Base-by-base conservation (phyloP, 2,797 vertebrate species). In the Galago senegalensis region DNA sequence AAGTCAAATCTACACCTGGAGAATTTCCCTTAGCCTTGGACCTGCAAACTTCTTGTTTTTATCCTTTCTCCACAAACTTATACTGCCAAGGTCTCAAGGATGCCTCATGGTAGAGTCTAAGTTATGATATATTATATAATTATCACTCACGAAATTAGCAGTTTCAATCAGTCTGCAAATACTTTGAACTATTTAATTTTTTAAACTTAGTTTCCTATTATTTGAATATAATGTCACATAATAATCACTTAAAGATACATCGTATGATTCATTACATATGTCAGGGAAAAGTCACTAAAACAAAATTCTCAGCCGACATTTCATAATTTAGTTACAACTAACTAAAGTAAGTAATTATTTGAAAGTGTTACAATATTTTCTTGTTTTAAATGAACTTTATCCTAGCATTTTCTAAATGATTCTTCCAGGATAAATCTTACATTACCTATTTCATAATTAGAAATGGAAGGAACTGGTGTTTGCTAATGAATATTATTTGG, bases 271-370 rank as follows among this genome's bases (percentile, higher is more conserved):
- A 96, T 67, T 96, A 72, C 27, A 40, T 83, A 40, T 82, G 83
- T 88, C 95, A 92, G 60, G 31, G 43, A 63, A 92, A 95, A 92
- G 61, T 89, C 49, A 97, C 93, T 94, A 91, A 91, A 93, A 96
- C 87, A 60, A 93, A 93, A 95, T 73, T 85, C 31, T 79, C 81
- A 63, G 49, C 40, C 77, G 72, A 81, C 53, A 93, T 85, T 95
- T 97, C 46, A 92, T 23, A 93, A 69, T 92, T 95, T 84, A 88
- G 40, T 91, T 91, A 95, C 13, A 81, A 87, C 27, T 84, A 92
- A 85, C 89, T 93, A 5, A 84, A 2, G 49, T 58, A 93, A 70
- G n/a, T 93, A 65, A 89, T 96, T 84, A 72, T 94, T 92, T 69
- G 67, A 95, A 95, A 90, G 29, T 58, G 34, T 29, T 79, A 60